Conservation (phyloP, 2,888 invertebrate genomes). For the Caenorhabditis sulstoni region DNA sequence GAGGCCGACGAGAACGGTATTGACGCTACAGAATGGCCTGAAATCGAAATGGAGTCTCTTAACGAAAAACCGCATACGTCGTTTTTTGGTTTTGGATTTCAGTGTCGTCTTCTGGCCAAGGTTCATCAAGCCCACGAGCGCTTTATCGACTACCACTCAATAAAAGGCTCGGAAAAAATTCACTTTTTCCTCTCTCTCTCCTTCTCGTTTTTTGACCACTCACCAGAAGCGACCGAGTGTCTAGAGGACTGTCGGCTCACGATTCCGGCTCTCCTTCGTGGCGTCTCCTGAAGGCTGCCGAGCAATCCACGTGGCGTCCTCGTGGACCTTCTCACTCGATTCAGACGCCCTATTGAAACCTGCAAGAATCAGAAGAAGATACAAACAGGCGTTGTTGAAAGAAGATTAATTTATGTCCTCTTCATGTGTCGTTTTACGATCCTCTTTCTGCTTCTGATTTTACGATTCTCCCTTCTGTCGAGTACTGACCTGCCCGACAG, state of each 20-base stretch:
- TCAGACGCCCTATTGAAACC: slow-evolving; percentile 59
- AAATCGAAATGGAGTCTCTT: too few relatives aligned
- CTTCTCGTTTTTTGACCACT: too few relatives aligned
- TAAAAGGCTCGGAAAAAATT: too few relatives aligned
- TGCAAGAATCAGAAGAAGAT: slow-evolving; percentile 28
- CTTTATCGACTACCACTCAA: too few relatives aligned
- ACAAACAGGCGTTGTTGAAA: slow-evolving; percentile 3
- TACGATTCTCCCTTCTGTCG: background rate
- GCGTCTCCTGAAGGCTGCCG: slow-evolving; percentile 46
- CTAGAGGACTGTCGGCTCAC: slow-evolving; percentile 50
- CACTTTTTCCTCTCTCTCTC: too few relatives aligned
- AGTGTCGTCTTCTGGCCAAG: too few relatives aligned
- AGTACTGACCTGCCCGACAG: slow-evolving; percentile 62
- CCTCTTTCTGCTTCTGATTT: slow-evolving; percentile 9
- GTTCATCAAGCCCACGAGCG: too few relatives aligned
- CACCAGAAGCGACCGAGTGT: slow-evolving; percentile 38
- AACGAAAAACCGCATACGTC: background rate
- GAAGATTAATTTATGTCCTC: slow-evolving; percentile 28
- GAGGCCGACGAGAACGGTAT: slow-evolving; percentile 48
- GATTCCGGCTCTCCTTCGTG: slow-evolving; percentile 39
- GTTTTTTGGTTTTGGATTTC: background rate
- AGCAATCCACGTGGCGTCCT: slow-evolving; percentile 46
- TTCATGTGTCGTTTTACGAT: slow-evolving; percentile 28
- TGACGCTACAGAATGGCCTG: slow-evolving; percentile 48
- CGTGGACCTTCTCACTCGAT: slow-evolving; percentile 64